Evolutionary conservation across 2,797 vertebrate species (phyloP).

Genomic region (Coranthus polyacanthus): DNA sequence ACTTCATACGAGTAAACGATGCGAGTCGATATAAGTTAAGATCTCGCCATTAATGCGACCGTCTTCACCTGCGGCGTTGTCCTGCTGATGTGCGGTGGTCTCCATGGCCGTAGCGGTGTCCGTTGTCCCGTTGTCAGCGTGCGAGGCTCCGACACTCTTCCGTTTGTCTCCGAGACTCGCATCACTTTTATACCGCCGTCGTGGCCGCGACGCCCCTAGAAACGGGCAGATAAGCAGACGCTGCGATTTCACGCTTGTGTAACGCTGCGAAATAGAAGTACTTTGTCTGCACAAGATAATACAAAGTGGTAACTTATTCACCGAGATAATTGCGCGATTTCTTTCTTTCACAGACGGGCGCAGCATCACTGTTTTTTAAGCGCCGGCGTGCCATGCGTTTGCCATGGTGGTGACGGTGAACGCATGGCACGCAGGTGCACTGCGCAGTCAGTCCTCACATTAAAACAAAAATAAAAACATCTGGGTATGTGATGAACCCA

Average conservation of each 20-base stretch:
- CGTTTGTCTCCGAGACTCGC: not conserved
- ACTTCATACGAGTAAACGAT: no score
- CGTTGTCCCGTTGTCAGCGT: not conserved
- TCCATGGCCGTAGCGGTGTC: conserved; percentile 47
- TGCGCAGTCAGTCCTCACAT: no score
- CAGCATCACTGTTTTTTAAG: conserved; percentile 5
- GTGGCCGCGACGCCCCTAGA: not conserved
- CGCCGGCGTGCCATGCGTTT: no score
- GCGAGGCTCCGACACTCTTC: not conserved
- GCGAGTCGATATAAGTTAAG: no score
- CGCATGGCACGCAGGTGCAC: no score
- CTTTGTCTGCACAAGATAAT: conserved; percentile 31
- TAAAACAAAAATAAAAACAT: no score
- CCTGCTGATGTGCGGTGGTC: conserved; percentile 7
- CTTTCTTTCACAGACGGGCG: not conserved
- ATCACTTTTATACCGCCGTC: conserved; percentile 61
- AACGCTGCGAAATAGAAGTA: conserved; percentile 38
- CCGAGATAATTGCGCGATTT: conserved; percentile 37
- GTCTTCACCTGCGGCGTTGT: conserved; percentile 52
- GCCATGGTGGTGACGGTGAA: no score
- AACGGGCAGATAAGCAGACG: conserved; percentile 7
- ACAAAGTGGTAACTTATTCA: conserved; percentile 45
- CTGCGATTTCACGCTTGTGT: conserved; percentile 36
- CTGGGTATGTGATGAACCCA: no score
- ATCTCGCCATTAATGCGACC: no score